These are phyloP conservation scores for Fistularia tabacaria DNA, from an alignment of 2,797 vertebrate species.

Conservation along the genomic window DNA sequence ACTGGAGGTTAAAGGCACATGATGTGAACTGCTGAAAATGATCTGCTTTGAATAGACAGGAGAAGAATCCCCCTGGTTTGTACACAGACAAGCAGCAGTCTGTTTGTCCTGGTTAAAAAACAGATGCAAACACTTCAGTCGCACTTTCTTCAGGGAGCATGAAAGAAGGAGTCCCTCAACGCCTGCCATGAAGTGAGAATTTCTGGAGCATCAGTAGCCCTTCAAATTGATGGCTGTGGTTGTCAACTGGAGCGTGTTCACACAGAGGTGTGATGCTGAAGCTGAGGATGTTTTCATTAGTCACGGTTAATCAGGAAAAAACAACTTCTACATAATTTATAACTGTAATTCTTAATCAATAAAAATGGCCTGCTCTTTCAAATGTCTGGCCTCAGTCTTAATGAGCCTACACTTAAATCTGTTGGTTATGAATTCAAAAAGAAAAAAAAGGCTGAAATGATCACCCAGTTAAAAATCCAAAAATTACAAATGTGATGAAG, in stretches of 20 bases:
- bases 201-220: slow-evolving; percentile 14
- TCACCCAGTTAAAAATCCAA: too few species aligned
- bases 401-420: too few species aligned
- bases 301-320: too few species aligned
- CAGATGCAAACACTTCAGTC: slow-evolving; percentile 26
- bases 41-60: slow-evolving; percentile 2
- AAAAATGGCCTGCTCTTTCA: too few species aligned
- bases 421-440: too few species aligned
- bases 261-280: slow-evolving; percentile 6
- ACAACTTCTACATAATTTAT: too few species aligned
- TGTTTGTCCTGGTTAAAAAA: slow-evolving; percentile 12
- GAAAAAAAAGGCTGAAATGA: too few species aligned
- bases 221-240: slow-evolving; percentile 19
- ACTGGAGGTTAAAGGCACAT: background rate
- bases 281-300: too few species aligned
- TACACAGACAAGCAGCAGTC: slow-evolving; percentile 10
- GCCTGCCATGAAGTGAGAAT: slow-evolving; percentile 21
- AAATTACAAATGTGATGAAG: too few species aligned
- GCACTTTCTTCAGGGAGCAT: slow-evolving; percentile 27
- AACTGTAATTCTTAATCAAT: too few species aligned
- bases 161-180: slow-evolving; percentile 29
- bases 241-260: slow-evolving; percentile 8
- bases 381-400: too few species aligned
- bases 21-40: slow-evolving; percentile 1
- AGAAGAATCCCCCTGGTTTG: background rate